Evolutionary conservation across 2,113 vertebrate species (phyloP).

Genomic region (Brevimyrus niger): DNA sequence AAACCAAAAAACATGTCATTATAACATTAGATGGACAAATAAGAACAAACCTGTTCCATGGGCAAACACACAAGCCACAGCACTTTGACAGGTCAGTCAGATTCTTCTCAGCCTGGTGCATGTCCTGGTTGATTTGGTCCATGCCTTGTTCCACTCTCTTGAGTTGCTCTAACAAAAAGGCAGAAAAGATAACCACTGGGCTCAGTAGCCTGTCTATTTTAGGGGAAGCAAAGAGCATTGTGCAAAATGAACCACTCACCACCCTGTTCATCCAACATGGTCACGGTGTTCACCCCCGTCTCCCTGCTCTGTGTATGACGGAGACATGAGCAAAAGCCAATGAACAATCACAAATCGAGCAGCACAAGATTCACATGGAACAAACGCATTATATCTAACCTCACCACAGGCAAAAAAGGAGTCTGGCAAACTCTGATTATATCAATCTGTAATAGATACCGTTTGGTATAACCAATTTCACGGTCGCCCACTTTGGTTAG

Average conservation of each 20-base stretch:
- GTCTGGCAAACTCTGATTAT: neutral
- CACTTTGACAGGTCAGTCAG: slow-evolving; percentile 91
- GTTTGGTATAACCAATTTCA: slow-evolving; percentile 18
- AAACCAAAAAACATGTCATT: neutral
- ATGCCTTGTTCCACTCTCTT: slow-evolving; percentile 79
- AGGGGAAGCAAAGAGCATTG: neutral
- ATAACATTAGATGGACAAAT: neutral
- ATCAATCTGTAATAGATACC: neutral
- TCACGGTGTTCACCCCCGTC: slow-evolving; percentile 79
- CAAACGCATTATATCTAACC: neutral
- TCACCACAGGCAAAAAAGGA: neutral
- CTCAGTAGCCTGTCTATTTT: neutral
- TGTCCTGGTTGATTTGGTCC: slow-evolving; percentile 97
- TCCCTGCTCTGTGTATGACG: slow-evolving; percentile 66
- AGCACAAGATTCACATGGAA: neutral
- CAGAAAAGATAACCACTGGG: neutral
- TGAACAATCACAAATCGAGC: neutral
- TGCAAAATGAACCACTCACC: slow-evolving; percentile 62
- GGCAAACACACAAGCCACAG: slow-evolving; percentile 91
- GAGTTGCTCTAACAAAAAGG: slow-evolving; percentile 72
- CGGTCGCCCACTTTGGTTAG: neutral
- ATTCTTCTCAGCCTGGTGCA: slow-evolving; percentile 90
- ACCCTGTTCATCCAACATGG: slow-evolving; percentile 87
- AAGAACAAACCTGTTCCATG: slow-evolving; percentile 76
- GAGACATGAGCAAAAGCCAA: neutral